Percentiles rank a stretch among this genome's conserved stretches.
Evolutionary conservation across 2,113 vertebrate genomes (phyloP).

Genomic region (Pseudois nayaur): DNA sequence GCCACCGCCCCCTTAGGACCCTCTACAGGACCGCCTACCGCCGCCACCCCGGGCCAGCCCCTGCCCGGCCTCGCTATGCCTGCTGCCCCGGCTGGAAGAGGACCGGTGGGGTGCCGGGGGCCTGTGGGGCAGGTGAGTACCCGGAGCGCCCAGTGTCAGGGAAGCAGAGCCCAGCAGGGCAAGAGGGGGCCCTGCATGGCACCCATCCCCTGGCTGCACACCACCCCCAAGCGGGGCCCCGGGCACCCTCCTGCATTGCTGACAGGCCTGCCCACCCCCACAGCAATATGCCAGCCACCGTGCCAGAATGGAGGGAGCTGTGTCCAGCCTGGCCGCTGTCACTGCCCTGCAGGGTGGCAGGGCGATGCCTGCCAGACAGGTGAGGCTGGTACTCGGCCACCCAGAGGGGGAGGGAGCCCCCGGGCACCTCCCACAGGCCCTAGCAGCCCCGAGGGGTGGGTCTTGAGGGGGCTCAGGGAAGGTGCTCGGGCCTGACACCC

Average conservation of each 20-base stretch:
- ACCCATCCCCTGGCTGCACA: not conserved
- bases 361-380: constrained; percentile 89
- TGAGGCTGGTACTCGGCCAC: constrained; percentile 37
- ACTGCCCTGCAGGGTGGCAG: constrained; percentile 86
- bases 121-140: constrained; percentile 88
- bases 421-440: too few relatives aligned
- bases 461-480: not conserved
- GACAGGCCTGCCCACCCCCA: not conserved
- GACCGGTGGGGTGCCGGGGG: constrained; percentile 44
- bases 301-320: constrained; percentile 90
- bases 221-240: rapidly evolving
- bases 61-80: constrained; percentile 60
- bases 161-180: not conserved
- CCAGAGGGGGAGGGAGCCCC: not conserved
- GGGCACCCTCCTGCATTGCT: not conserved
- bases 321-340: constrained; percentile 82
- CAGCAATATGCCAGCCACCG: constrained; percentile 85
- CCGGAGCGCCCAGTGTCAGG: not conserved
- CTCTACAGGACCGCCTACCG: constrained; percentile 88
- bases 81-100: constrained; percentile 94
- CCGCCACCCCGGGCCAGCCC: constrained; percentile 70
- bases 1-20: constrained; percentile 78
- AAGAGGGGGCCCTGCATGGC: not conserved
- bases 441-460: not conserved
- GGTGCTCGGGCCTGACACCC: not conserved